Base-by-base conservation (phyloP, 2,797 vertebrate species). In the Phyllotis vaccarum region DNA sequence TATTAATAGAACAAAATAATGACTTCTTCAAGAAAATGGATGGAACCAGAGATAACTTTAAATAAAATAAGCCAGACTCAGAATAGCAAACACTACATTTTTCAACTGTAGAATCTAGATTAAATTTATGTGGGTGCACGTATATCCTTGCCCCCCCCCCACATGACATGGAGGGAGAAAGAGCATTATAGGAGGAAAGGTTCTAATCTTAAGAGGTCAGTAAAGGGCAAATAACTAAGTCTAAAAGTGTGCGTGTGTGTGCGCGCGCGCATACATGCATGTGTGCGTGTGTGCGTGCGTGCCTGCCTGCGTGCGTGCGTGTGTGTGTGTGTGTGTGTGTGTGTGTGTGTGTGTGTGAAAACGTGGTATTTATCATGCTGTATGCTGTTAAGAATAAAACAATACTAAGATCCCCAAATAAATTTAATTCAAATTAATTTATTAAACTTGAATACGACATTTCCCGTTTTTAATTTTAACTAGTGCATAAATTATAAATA, bases 401-500 rank as follows among this genome's bases (percentile, higher is more conserved):
- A 75, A 56, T 40, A 72, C 13, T 88, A 85, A 93, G 27, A 72
- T 60, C 54, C 93, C 3, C 17, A 96, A 94, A 81, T 80, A 60
- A 88, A 75, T 62, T 90, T 95, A 7, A 90, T 12, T 24, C n/a
- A 75, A 79, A 85, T 52, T 34, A 90, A 89, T 22, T 62, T 93
- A 88, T 81, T 80, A 89, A 88, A 68, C 24, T 46, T 21, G 22
- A 94, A 93, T 29, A 5, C 43, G 46, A 95, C 54, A 79, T 43
- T 81, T 90, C 37, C 54, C 62, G 66, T 81, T 79, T 78, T 37
- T 24, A 89, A 74, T 74, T 76, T 83, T 91, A 74, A 83, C 6
- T 52, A 72, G 34, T 49, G 37, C 14, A 83, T 46, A 74, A 62
- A 70, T 43, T 80, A 56, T 70, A 56, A 68, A 81, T 37, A 90